Percentiles rank a stretch among this genome's conserved stretches.
Evolutionary conservation across 2,888 invertebrate genomes (phyloP).

Genomic region (Arrhopalites spinosus): DNA sequence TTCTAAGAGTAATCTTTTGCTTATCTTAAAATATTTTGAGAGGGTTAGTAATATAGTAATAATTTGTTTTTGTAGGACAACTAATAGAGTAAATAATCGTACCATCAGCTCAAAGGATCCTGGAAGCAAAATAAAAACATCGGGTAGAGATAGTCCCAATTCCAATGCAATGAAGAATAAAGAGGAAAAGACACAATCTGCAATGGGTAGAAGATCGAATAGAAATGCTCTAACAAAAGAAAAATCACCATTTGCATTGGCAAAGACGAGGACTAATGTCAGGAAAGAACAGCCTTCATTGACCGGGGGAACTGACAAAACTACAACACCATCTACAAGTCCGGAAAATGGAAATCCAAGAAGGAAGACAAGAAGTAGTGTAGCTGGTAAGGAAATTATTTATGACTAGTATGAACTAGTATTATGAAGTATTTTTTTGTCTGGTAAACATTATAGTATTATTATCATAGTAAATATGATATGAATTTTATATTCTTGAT

Average conservation of each 20-base stretch:
- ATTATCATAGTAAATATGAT: neutral
- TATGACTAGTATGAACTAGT: neutral
- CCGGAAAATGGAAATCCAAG: constrained; percentile 54
- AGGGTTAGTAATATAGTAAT: too few relatives aligned
- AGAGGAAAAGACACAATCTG: constrained; percentile 32
- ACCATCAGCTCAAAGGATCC: constrained; percentile 25
- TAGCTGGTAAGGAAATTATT: constrained; percentile 42
- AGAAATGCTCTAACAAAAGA: constrained; percentile 42
- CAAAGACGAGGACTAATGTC: constrained; percentile 52
- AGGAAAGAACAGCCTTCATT: constrained; percentile 24
- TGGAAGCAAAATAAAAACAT: constrained; percentile 34
- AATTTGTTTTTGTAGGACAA: constrained; percentile 34
- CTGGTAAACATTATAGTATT: neutral
- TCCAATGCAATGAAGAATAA: constrained; percentile 32
- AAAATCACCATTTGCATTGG: constrained; percentile 49
- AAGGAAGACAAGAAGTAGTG: constrained; percentile 55
- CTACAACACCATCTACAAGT: constrained; percentile 36
- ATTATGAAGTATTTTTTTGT: neutral
- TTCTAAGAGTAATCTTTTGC: too few relatives aligned
- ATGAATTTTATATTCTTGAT: neutral
- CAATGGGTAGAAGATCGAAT: constrained; percentile 42
- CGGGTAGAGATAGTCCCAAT: constrained; percentile 40
- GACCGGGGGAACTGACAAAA: constrained; percentile 22
- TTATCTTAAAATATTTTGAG: too few relatives aligned
- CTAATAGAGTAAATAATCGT: constrained; percentile 45